A percentile compares a stretch with the other conserved stretches of the same genome.
These are phyloP conservation scores for Drosophila arawakana DNA, from an alignment of 1,140 invertebrate species.

Conservation along the genomic window DNA sequence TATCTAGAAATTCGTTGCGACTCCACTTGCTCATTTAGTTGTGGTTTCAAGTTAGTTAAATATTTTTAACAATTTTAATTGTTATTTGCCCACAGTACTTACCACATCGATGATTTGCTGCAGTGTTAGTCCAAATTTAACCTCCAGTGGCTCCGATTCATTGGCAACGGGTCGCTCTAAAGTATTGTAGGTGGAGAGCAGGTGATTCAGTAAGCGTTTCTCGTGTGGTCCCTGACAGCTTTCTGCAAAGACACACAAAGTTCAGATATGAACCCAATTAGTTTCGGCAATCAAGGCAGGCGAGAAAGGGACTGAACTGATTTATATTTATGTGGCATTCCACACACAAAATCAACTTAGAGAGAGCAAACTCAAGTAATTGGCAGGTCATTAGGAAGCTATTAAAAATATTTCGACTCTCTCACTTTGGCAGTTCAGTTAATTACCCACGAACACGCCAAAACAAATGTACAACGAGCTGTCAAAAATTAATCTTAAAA, in stretches of 20 bases:
- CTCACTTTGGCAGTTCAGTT: slow-evolving; percentile 32
- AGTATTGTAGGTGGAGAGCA: slow-evolving; percentile 97
- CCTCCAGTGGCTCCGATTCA: slow-evolving; percentile 96
- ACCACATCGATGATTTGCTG: slow-evolving; percentile 99
- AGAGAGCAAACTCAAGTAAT: slow-evolving; percentile 10
- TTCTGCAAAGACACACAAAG: slow-evolving; percentile 85
- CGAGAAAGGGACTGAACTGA: background rate
- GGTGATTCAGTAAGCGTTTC: slow-evolving; percentile 93
- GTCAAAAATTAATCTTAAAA: too few species aligned
- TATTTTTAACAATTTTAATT: slow-evolving; percentile 20
- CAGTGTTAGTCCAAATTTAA: slow-evolving; percentile 97
- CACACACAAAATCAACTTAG: slow-evolving; percentile 20
- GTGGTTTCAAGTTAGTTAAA: slow-evolving; percentile 25
- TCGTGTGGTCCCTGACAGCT: slow-evolving; percentile 94
- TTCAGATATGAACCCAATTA: slow-evolving; percentile 47
- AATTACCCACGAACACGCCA: background rate
- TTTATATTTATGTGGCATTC: slow-evolving; percentile 61
- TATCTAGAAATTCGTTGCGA: slow-evolving; percentile 9
- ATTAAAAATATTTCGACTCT: slow-evolving; percentile 59
- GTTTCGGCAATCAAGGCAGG: slow-evolving; percentile 7
- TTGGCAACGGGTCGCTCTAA: slow-evolving; percentile 98
- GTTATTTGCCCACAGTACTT: slow-evolving; percentile 85
- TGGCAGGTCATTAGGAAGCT: slow-evolving; percentile 67
- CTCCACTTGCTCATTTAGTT: slow-evolving; percentile 37
- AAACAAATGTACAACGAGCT: too few species aligned